A percentile compares a stretch with the other conserved stretches of the same genome.
Evolutionary conservation across 2,888 invertebrate species (phyloP).

Genomic region (Arctia plantaginis): DNA sequence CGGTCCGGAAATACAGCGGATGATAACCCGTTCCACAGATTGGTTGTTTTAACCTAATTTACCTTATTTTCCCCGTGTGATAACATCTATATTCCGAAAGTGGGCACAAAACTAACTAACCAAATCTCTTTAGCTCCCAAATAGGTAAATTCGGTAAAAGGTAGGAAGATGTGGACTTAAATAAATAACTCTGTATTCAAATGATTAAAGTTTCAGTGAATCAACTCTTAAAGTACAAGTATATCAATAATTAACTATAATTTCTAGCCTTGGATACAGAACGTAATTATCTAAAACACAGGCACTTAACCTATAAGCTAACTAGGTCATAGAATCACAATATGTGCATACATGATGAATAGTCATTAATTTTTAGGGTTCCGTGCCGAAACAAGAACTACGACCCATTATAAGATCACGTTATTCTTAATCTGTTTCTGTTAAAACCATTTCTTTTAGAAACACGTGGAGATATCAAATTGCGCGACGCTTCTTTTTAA

Average conservation of each 20-base stretch:
- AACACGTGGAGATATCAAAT: too few relatives aligned
- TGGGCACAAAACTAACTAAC: too few relatives aligned
- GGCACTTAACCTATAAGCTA: not conserved
- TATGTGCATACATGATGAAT: not conserved
- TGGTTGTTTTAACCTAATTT: too few relatives aligned
- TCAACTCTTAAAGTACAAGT: not conserved
- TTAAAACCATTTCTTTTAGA: not conserved
- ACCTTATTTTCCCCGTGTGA: too few relatives aligned
- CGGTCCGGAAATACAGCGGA: too few relatives aligned
- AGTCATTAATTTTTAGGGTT: conserved; percentile 11
- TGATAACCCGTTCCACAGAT: too few relatives aligned
- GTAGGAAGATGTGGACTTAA: not conserved
- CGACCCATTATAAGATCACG: not conserved
- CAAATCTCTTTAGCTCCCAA: too few relatives aligned
- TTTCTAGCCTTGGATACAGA: not conserved
- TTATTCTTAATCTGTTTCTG: not conserved
- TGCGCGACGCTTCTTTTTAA: too few relatives aligned
- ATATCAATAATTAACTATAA: not conserved
- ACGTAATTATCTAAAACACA: conserved; percentile 10
- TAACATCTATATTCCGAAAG: too few relatives aligned
- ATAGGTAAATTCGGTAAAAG: not conserved
- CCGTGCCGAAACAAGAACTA: not conserved
- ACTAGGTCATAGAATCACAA: conserved; percentile 11
- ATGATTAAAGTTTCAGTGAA: not conserved
- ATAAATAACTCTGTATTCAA: not conserved